These are phyloP conservation scores for Batillaria attramentaria DNA, from an alignment of 1,140 invertebrate genomes.

Conservation along the genomic window DNA sequence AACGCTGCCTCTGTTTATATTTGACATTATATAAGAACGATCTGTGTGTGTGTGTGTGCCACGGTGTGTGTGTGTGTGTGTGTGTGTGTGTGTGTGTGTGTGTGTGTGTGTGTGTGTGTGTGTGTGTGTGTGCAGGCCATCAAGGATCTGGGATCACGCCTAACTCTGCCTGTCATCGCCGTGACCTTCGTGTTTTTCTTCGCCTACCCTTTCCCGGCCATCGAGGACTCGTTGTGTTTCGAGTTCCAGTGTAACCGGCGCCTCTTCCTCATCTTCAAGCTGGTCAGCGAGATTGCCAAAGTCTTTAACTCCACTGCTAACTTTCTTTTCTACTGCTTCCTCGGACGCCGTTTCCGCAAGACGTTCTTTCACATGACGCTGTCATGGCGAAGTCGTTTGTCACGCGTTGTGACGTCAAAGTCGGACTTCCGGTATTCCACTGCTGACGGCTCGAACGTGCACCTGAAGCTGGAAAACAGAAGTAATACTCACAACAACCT, in stretches of 20 bases:
- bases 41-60: neutral
- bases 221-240: conserved; percentile 29
- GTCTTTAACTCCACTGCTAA: conserved; percentile 30
- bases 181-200: conserved; percentile 36
- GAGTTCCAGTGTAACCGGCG: conserved; percentile 11
- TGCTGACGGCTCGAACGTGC: neutral
- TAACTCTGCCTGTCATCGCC: conserved; percentile 29
- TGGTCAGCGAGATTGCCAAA: conserved; percentile 33
- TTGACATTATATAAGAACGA: neutral
- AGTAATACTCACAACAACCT: neutral
- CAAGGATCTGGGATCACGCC: conserved; percentile 22
- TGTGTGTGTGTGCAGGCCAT: neutral
- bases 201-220: conserved; percentile 28
- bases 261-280: conserved; percentile 15
- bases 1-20: neutral
- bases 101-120: neutral
- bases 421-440: conserved; percentile 18
- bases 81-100: conserved; percentile 17
- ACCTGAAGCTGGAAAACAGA: conserved; percentile 7
- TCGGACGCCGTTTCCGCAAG: conserved; percentile 21
- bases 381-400: conserved; percentile 11
- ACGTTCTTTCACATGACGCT: conserved; percentile 23
- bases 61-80: neutral
- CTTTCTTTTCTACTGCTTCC: conserved; percentile 35
- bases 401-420: conserved; percentile 23